Conservation (phyloP, 2,888 invertebrate species). For the Chalcosyrphus nemorum region DNA sequence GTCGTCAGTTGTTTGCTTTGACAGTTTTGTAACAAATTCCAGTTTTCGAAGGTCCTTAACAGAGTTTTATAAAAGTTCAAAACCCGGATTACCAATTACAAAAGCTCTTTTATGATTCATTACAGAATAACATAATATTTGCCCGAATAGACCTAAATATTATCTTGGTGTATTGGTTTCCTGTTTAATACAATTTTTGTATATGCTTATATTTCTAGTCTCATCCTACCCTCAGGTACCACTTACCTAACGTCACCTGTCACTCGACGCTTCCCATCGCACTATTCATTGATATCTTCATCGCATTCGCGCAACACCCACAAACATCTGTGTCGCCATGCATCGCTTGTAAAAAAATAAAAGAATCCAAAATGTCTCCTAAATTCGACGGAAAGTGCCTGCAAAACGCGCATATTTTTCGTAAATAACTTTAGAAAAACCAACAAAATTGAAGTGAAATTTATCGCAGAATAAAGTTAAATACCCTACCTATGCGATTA, state of each 20-base stretch:
- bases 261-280: conserved; percentile 21
- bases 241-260: background rate
- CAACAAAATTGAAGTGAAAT: background rate
- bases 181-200: too few species aligned
- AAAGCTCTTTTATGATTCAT: too few species aligned
- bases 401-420: conserved; percentile 26
- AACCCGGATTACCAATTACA: too few species aligned
- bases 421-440: conserved; percentile 42
- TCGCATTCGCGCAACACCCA: conserved; percentile 4
- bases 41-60: too few species aligned
- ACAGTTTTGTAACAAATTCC: too few species aligned
- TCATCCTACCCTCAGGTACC: background rate
- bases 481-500: background rate
- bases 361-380: conserved; percentile 66
- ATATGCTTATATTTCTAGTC: background rate
- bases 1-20: too few species aligned
- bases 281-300: background rate
- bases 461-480: background rate
- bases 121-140: too few species aligned
- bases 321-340: conserved; percentile 31
- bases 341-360: conserved; percentile 69
- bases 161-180: too few species aligned
- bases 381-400: conserved; percentile 25
- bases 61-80: too few species aligned
- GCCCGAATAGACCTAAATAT: too few species aligned